phyloP scores from a whole-genome alignment of 2,888 invertebrate genomes.

The Thera britannica region DNA sequence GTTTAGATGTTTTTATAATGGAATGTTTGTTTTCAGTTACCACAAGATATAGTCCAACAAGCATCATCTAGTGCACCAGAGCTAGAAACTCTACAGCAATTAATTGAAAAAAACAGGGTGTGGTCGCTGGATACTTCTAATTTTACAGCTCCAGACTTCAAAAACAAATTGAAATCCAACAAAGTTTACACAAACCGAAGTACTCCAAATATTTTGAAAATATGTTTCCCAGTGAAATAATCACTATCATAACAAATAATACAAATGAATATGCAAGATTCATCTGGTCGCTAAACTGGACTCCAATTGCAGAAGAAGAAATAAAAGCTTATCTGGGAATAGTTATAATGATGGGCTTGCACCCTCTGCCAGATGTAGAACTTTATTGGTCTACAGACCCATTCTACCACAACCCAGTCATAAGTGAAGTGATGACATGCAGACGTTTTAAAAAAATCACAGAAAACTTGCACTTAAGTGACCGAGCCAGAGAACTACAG shows the following conservation, averaged over 20 bases:
- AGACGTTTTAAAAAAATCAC: too few relatives aligned
- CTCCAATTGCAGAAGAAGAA: constrained; percentile 13
- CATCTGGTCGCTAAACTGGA: constrained; percentile 15
- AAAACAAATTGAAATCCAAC: neutral
- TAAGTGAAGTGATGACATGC: too few relatives aligned
- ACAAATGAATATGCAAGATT: constrained; percentile 27
- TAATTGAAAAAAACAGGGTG: neutral
- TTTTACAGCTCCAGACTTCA: neutral
- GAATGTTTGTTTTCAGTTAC: neutral
- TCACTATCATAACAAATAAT: constrained; percentile 11
- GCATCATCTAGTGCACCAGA: neutral
- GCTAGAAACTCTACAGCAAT: constrained; percentile 1
- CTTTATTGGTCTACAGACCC: too few relatives aligned
- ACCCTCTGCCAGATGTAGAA: too few relatives aligned
- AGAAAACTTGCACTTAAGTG: too few relatives aligned
- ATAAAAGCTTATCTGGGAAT: too few relatives aligned
- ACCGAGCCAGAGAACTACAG: too few relatives aligned
- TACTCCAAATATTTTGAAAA: neutral
- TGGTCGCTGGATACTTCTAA: neutral
- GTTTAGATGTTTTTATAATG: neutral
- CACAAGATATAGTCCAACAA: neutral
- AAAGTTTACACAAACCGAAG: neutral
- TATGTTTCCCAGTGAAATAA: neutral
- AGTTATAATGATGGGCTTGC: too few relatives aligned
- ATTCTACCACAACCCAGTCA: too few relatives aligned